Evolutionary conservation across 2,888 invertebrate species (phyloP).

Genomic region (Thymelicus sylvestris): DNA sequence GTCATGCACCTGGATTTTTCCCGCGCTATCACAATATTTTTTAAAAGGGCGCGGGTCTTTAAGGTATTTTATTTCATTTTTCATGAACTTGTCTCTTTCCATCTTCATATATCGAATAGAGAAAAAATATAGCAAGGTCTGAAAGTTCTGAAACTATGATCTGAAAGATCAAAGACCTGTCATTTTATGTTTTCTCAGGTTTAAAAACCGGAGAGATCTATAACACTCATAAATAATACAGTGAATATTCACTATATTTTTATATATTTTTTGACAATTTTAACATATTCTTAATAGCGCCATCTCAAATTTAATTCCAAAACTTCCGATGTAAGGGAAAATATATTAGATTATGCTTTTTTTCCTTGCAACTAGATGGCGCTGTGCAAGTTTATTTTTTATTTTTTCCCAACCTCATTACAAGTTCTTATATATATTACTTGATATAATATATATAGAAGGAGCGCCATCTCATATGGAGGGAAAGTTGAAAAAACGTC

Average conservation of each 20-base stretch:
- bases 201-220: no score
- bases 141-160: no score
- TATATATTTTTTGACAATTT: no score
- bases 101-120: constrained; percentile 12
- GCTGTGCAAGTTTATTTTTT: background rate
- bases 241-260: no score
- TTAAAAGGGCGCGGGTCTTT: background rate
- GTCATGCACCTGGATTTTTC: background rate
- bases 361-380: background rate
- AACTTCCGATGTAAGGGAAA: background rate
- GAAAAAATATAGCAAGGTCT: constrained; percentile 33
- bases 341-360: background rate
- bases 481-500: no score
- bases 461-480: no score
- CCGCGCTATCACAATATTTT: background rate
- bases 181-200: no score
- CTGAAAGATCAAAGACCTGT: no score
- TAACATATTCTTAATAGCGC: background rate
- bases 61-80: background rate
- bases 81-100: background rate
- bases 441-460: no score
- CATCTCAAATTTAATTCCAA: background rate
- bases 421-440: no score
- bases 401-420: no score
- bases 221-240: no score